Evolutionary conservation across 2,113 vertebrate species (phyloP).

Genomic region (Chelonoidis abingdonii): DNA sequence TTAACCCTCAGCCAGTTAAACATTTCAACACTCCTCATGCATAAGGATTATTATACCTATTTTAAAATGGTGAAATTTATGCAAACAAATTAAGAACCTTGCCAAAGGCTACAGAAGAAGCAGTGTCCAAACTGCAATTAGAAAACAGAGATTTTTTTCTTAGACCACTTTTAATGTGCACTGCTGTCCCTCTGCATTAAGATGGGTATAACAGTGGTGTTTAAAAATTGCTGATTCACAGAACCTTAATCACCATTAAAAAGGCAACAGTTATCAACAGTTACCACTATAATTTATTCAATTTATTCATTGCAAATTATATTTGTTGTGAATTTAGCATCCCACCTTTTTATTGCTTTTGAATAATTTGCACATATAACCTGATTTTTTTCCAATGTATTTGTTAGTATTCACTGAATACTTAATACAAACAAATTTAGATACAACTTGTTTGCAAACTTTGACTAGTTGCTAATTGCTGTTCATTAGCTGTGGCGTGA

Average conservation of each 20-base stretch:
- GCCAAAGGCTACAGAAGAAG: neutral
- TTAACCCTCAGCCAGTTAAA: neutral
- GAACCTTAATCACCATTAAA: neutral
- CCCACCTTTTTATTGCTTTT: neutral
- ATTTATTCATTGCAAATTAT: neutral
- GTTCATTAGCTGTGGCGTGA: conserved; percentile 8
- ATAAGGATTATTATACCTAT: neutral
- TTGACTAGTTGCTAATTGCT: neutral
- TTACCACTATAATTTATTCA: neutral
- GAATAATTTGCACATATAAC: neutral
- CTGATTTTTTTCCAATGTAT: neutral
- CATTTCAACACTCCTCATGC: neutral
- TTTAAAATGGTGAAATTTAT: neutral
- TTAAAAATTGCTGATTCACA: neutral
- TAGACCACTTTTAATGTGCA: neutral
- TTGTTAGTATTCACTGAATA: neutral
- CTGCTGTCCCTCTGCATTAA: neutral
- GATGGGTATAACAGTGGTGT: neutral
- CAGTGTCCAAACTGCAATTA: neutral
- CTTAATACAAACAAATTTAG: neutral
- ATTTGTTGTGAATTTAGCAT: neutral
- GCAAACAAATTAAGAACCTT: neutral
- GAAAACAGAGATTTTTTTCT: neutral
- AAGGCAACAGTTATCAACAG: neutral
- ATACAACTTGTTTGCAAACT: neutral